Conservation (phyloP, 2,113 vertebrate species). For the Scomber japonicus region DNA sequence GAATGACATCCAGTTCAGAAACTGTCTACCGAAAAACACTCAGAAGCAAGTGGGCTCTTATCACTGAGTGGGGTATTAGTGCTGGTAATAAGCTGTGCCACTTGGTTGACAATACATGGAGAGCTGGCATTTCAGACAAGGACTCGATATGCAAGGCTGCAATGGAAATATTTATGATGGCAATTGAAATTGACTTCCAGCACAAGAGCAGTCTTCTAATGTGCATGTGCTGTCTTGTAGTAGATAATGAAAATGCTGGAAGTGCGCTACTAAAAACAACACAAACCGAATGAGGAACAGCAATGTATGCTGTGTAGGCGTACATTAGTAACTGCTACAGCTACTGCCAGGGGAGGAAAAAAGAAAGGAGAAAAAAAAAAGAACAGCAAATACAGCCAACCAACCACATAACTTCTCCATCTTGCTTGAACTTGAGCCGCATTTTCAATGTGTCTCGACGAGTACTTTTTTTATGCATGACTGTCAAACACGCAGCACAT, state of each 20-base stretch:
- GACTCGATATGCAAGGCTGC: constrained; percentile 60
- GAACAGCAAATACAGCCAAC: constrained; percentile 37
- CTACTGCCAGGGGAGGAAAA: constrained; percentile 35
- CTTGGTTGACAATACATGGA: constrained; percentile 73
- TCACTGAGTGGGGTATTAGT: constrained; percentile 71
- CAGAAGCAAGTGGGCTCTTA: constrained; percentile 72
- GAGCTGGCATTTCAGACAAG: constrained; percentile 71
- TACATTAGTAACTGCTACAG: constrained; percentile 62
- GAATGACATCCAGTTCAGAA: constrained; percentile 53
- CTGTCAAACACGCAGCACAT: background rate
- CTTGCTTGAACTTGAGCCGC: constrained; percentile 14
- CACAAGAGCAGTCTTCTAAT: constrained; percentile 44
- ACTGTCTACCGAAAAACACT: constrained; percentile 55
- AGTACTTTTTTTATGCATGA: background rate
- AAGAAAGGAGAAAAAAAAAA: constrained; percentile 33
- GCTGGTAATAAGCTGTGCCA: constrained; percentile 72
- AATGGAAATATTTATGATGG: constrained; percentile 62
- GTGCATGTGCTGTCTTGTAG: constrained; percentile 46
- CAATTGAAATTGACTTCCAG: constrained; percentile 58
- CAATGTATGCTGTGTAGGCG: constrained; percentile 58
- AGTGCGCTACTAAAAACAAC: constrained; percentile 59
- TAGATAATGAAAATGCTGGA: constrained; percentile 61
- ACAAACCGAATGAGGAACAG: constrained; percentile 47
- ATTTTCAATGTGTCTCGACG: background rate
- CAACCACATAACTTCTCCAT: constrained; percentile 24